These are phyloP conservation scores for Atethmia centrago DNA, from an alignment of 2,888 invertebrate genomes.

Conservation along the genomic window DNA sequence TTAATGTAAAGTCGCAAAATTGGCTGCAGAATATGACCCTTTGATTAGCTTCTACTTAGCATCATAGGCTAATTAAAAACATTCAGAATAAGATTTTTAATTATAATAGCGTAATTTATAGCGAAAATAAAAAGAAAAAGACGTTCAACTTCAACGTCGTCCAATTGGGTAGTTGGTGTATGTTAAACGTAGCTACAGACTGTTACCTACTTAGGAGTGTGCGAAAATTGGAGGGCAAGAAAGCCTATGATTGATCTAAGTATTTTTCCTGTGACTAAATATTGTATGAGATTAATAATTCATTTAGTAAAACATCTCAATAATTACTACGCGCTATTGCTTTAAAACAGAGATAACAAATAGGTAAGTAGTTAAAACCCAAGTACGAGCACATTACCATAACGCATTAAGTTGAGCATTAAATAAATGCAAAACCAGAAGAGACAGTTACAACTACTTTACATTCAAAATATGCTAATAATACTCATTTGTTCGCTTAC, in stretches of 20 bases:
- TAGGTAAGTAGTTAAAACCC: neutral
- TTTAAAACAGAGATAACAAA: no score
- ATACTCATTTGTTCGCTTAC: constrained; percentile 28
- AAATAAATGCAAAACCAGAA: constrained; percentile 30
- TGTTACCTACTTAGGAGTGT: neutral
- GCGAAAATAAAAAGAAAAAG: neutral
- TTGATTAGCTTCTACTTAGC: no score
- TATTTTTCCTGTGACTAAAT: no score
- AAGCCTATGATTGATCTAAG: neutral
- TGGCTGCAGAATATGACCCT: no score
- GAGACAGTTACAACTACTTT: constrained; percentile 12
- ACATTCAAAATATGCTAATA: constrained; percentile 48
- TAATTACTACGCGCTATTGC: no score
- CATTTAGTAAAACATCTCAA: no score
- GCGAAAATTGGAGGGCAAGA: neutral
- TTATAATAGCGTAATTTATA: neutral
- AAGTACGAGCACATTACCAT: constrained; percentile 29
- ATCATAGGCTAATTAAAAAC: no score
- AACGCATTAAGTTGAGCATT: constrained; percentile 17
- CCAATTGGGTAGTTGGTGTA: no score
- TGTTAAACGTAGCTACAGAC: no score
- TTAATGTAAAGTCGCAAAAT: no score
- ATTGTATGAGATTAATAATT: no score
- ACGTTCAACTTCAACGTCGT: neutral
- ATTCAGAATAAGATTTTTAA: no score